Percentiles rank a stretch among this genome's conserved stretches.
phyloP scores from a whole-genome alignment of 2,113 vertebrate species.

The Anoplopoma fimbria region DNA sequence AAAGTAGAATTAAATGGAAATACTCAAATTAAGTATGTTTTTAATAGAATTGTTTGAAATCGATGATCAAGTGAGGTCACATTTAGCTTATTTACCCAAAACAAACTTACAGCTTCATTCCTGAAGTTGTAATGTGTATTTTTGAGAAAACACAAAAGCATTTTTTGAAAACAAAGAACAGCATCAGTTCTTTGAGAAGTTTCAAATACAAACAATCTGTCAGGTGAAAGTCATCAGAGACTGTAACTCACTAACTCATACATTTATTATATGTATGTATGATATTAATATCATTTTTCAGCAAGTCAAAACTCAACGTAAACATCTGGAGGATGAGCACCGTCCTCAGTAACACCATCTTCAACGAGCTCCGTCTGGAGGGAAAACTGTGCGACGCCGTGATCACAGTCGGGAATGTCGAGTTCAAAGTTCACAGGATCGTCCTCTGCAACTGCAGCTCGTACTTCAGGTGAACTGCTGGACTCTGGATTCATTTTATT shows the following conservation, averaged over 20 bases:
- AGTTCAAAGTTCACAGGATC: conserved; percentile 40
- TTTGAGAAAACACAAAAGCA: not conserved
- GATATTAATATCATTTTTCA: no score
- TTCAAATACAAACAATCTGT: no score
- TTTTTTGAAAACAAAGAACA: no score
- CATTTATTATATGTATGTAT: no score
- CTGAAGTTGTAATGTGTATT: no score
- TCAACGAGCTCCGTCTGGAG: conserved; percentile 13
- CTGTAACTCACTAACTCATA: no score
- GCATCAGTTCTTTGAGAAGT: no score
- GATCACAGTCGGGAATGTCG: not conserved
- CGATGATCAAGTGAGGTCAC: not conserved
- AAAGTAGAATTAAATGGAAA: not conserved
- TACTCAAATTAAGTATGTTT: not conserved
- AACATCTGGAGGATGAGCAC: conserved; percentile 8
- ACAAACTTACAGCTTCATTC: no score
- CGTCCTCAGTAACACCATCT: not conserved
- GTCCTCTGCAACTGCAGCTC: conserved; percentile 38
- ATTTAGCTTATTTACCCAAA: no score
- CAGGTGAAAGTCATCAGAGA: no score
- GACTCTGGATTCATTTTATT: no score
- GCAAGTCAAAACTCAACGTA: no score
- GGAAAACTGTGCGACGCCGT: conserved; percentile 24
- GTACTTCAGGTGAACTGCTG: conserved; percentile 34
- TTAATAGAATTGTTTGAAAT: not conserved